Percentiles rank a stretch among this genome's conserved stretches.
Evolutionary conservation across 2,888 invertebrate genomes (phyloP).

Genomic region (Bruchidius siliquastri): DNA sequence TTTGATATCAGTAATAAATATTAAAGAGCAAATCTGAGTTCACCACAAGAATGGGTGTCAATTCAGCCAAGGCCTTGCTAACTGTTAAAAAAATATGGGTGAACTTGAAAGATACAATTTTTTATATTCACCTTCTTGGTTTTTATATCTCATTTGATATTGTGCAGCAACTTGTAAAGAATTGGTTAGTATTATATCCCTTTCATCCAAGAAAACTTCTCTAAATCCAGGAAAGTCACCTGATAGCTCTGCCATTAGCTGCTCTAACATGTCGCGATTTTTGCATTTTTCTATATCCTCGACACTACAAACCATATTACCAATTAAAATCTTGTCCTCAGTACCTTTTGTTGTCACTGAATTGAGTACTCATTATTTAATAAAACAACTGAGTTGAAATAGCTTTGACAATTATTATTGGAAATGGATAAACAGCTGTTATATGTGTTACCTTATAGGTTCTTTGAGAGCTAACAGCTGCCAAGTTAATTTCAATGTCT

Average conservation of each 20-base stretch:
- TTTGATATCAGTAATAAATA: too few species aligned
- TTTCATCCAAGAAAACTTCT: conserved; percentile 87
- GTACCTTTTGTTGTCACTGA: too few species aligned
- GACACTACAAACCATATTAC: conserved; percentile 53
- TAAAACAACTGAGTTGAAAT: too few species aligned
- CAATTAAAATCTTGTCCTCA: background rate
- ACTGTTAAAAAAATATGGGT: too few species aligned
- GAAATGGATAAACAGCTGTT: too few species aligned
- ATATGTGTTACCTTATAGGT: conserved; percentile 74
- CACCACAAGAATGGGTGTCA: too few species aligned
- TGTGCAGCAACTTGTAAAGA: conserved; percentile 72
- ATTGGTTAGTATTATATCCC: conserved; percentile 87
- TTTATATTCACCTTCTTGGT: conserved; percentile 12
- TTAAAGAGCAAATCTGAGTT: too few species aligned
- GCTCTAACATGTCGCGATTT: conserved; percentile 83
- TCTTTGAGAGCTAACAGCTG: conserved; percentile 78
- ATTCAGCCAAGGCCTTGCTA: too few species aligned
- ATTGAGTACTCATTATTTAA: too few species aligned
- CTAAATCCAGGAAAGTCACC: conserved; percentile 89
- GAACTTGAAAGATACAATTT: background rate
- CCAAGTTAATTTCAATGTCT: conserved; percentile 82
- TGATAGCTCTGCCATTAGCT: conserved; percentile 87
- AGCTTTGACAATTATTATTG: too few species aligned
- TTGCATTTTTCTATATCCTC: conserved; percentile 96
- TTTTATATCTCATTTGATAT: conserved; percentile 13